Evolutionary conservation across 35 echinoderm and acorn worm species (phyloP), one percentile per base, ranked within the genome.

Genomic region (Lytechinus pictus): DNA sequence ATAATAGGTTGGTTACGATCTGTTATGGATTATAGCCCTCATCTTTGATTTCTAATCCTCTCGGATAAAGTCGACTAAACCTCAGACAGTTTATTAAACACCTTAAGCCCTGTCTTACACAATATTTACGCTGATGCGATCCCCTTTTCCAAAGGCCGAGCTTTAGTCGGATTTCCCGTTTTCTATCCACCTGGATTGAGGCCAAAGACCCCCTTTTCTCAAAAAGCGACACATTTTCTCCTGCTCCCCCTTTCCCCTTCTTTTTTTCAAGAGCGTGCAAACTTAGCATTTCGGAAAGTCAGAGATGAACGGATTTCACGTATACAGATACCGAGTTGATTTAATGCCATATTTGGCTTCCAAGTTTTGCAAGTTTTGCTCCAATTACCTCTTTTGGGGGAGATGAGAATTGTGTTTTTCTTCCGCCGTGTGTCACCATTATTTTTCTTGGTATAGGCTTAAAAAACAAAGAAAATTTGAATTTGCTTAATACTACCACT

Each of bases 31-130:
- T 79, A 79, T 79, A 19, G 19, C 66, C 14, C 66, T 16, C 16
- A 24, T 79, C 66, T 79, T 79, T 79, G 12, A 79, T 79, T 79
- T n/a, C 66, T 79, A 79, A 79, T n/a, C 66, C 66, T 60, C 16
- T 7, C 3, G 66, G 66, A 79, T 79, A 79, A 79, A n/a, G 66
- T 79, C 66, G 66, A 19, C 66, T 79, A 79, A 79, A 79, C 66
- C 66, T 79, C 66, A 79, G 66, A 79, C 66, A 24, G 66, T 79
- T 79, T 79, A 79, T 79, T 79, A 79, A 79, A 79, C 66, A 79
- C 66, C 66, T 79, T 24, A 79, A 79, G 19, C 66, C n/a, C 66
- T 7, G 21, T 79, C 66, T 79, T 79, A 79, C 66, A 79, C 66
- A 79, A n/a, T 79, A 79, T 79, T 79, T 79, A 79, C 14, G 66